These are phyloP conservation scores for Trypoxylon attenuatum DNA, from an alignment of 2,888 invertebrate genomes.

Conservation along the genomic window DNA sequence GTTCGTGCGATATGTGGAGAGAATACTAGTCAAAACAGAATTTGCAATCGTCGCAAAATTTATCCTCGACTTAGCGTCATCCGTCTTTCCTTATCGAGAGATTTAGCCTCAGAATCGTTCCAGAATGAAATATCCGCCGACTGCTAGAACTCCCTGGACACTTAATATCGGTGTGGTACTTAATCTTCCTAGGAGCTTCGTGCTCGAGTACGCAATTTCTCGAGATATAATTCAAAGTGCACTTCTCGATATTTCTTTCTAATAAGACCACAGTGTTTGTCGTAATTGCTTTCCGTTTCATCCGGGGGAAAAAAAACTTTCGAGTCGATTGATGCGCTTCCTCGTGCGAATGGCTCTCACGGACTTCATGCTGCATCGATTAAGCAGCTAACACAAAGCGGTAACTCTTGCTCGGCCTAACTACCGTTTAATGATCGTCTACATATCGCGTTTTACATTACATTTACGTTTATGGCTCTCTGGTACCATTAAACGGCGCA, in stretches of 20 bases:
- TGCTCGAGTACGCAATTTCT: slow-evolving; percentile 28
- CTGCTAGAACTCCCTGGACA: slow-evolving; percentile 3
- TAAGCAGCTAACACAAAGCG: too few species aligned
- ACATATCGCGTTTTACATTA: too few species aligned
- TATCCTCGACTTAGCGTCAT: too few species aligned
- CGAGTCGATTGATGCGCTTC: background rate
- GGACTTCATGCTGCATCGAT: background rate
- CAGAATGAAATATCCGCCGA: slow-evolving; percentile 11
- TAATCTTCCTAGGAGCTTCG: slow-evolving; percentile 17
- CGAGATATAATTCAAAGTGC: slow-evolving; percentile 27
- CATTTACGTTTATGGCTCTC: too few species aligned
- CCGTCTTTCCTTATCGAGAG: too few species aligned
- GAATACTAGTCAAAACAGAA: too few species aligned
- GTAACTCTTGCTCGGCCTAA: too few species aligned
- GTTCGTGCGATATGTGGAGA: too few species aligned
- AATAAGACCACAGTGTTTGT: slow-evolving; percentile 9
- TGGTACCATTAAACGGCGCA: too few species aligned
- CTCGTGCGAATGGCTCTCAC: background rate
- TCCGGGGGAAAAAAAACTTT: background rate
- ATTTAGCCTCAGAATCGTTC: too few species aligned
- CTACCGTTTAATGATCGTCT: too few species aligned
- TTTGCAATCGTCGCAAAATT: too few species aligned
- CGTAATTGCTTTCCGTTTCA: slow-evolving; percentile 9
- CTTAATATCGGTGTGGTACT: slow-evolving; percentile 28
- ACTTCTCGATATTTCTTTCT: slow-evolving; percentile 33